phyloP scores from a whole-genome alignment of 2,113 vertebrate genomes.

The Peucedramus taeniatus region DNA sequence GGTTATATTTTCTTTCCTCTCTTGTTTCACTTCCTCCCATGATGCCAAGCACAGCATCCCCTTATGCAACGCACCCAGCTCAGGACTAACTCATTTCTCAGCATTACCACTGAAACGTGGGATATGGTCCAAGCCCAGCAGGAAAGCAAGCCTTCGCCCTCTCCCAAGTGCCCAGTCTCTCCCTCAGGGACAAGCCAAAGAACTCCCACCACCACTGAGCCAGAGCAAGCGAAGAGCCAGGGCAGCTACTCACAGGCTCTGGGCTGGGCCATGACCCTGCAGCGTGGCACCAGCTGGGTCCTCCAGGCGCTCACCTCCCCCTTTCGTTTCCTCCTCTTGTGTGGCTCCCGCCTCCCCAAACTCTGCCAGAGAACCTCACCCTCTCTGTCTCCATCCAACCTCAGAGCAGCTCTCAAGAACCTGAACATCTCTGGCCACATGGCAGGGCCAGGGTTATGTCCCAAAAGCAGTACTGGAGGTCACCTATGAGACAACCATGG shows the following conservation, averaged over 20 bases:
- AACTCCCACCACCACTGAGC: neutral
- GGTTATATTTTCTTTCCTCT: neutral
- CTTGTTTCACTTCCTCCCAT: slow-evolving; percentile 10
- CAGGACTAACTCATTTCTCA: neutral
- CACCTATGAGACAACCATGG: rapidly evolving
- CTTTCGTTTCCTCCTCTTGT: neutral
- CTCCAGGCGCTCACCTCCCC: neutral
- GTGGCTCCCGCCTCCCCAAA: rapidly evolving
- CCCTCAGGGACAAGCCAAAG: neutral
- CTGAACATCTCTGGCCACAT: neutral
- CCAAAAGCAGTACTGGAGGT: neutral
- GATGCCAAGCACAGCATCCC: rapidly evolving
- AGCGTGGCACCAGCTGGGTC: neutral
- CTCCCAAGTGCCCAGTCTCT: neutral
- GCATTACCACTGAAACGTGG: neutral
- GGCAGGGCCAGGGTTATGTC: neutral
- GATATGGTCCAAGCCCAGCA: neutral
- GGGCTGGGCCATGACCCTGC: neutral
- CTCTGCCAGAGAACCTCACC: neutral
- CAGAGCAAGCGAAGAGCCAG: neutral
- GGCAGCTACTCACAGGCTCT: slow-evolving; percentile 12
- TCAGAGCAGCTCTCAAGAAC: neutral
- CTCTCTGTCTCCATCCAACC: neutral
- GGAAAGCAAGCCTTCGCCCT: neutral
- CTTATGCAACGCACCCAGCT: neutral